Conservation (phyloP, 2,113 vertebrate genomes). For the Tachysurus vachellii region DNA sequence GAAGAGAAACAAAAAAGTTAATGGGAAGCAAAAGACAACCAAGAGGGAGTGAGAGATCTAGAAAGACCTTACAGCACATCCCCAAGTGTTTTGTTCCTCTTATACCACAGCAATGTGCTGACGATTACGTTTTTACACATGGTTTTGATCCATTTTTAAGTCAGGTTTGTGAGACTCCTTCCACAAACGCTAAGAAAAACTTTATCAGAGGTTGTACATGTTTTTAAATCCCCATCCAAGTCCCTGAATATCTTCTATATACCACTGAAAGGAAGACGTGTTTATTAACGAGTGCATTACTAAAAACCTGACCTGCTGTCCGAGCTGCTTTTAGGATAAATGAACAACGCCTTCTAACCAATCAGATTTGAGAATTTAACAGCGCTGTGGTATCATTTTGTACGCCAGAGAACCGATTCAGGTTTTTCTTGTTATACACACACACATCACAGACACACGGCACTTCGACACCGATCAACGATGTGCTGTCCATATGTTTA, state of each 20-base stretch:
- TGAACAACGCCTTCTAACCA: background rate
- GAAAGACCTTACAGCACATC: background rate
- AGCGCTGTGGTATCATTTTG: background rate
- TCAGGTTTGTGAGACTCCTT: background rate
- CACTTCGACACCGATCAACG: conserved; percentile 68
- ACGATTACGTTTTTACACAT: background rate
- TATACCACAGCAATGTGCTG: background rate
- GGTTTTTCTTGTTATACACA: background rate
- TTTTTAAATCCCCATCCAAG: background rate
- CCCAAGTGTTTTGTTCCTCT: background rate
- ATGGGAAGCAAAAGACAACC: background rate
- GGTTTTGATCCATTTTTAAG: background rate
- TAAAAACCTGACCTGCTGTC: background rate
- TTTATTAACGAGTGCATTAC: background rate
- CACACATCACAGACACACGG: conserved; percentile 66
- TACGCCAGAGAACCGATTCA: background rate
- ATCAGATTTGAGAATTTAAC: background rate
- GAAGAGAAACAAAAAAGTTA: background rate
- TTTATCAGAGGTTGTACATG: background rate
- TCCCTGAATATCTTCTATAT: background rate
- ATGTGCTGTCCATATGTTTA: conserved; percentile 69
- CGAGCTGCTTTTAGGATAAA: background rate
- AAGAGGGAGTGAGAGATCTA: background rate
- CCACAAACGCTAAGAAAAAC: background rate
- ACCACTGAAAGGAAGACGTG: background rate